phyloP scores from a whole-genome alignment of 1,140 invertebrate genomes.

The Cydia pomonella region DNA sequence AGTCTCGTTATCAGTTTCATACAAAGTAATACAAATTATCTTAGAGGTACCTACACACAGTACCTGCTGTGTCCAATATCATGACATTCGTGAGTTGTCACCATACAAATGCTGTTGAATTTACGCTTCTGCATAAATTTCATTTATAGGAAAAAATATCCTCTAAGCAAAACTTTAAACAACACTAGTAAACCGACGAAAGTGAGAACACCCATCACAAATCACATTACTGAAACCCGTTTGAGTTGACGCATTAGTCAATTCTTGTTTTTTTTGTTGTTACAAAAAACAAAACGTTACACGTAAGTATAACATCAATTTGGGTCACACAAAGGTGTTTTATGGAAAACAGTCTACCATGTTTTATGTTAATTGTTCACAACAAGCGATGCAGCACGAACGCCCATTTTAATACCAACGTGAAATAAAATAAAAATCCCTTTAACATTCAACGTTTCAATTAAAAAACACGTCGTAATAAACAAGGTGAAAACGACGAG shows the following conservation, averaged over 20 bases:
- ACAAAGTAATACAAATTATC: too few species aligned
- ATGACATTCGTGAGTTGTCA: too few species aligned
- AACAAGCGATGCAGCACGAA: conserved; percentile 14
- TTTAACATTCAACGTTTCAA: conserved; percentile 31
- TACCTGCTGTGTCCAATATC: too few species aligned
- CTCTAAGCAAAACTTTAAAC: too few species aligned
- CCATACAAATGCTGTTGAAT: too few species aligned
- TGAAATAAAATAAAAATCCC: conserved; percentile 34
- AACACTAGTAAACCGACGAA: background rate
- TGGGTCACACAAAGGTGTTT: conserved; percentile 16
- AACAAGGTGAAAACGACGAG: conserved; percentile 22
- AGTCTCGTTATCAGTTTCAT: too few species aligned
- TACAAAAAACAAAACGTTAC: conserved; percentile 14
- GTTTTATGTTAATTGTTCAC: conserved; percentile 29
- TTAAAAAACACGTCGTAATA: conserved; percentile 7
- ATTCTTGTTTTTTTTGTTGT: background rate
- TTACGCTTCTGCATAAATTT: too few species aligned
- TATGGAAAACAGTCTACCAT: conserved; percentile 26
- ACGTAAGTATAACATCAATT: conserved; percentile 12
- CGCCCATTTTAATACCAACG: background rate
- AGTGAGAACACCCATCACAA: background rate
- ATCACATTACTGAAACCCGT: background rate
- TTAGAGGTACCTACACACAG: too few species aligned
- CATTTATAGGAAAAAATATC: too few species aligned
- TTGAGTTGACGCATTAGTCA: background rate